Evolutionary conservation across 2,113 vertebrate genomes (phyloP).

Genomic region (Bostrychus sinensis): DNA sequence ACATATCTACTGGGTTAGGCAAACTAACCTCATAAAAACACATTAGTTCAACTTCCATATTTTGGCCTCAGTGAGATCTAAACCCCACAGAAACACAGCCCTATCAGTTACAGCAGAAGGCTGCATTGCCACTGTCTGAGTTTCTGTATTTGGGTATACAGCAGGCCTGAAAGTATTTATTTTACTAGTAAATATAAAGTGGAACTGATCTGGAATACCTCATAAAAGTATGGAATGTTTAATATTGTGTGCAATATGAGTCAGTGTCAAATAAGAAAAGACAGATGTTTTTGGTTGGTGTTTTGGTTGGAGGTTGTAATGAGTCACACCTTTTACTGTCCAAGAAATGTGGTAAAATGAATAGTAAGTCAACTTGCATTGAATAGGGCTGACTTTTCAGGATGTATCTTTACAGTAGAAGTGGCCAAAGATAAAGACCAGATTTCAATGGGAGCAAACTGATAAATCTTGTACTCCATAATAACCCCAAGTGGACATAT

Average conservation of each 20-base stretch:
- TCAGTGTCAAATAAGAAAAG: conserved; percentile 23
- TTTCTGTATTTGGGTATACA: conserved; percentile 37
- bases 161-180: conserved; percentile 42
- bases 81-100: conserved; percentile 48
- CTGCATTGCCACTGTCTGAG: conserved; percentile 36
- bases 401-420: conserved; percentile 13
- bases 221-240: conserved; percentile 32
- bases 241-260: conserved; percentile 2
- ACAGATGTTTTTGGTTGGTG: conserved; percentile 21
- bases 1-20: too few species aligned
- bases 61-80: conserved; percentile 37
- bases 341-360: conserved; percentile 15
- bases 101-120: conserved; percentile 56
- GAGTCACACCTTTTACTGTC: not conserved
- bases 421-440: conserved; percentile 41
- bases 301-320: conserved; percentile 1
- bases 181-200: conserved; percentile 23
- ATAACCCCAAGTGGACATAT: too few species aligned
- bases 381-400: conserved; percentile 24
- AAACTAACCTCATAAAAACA: conserved; percentile 4
- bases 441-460: conserved; percentile 35
- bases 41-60: conserved; percentile 8
- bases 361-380: conserved; percentile 23
- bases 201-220: conserved; percentile 36
- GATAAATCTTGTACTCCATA: not conserved